Evolutionary conservation across 2,797 vertebrate species (phyloP).

Genomic region (Chelonia mydas): DNA sequence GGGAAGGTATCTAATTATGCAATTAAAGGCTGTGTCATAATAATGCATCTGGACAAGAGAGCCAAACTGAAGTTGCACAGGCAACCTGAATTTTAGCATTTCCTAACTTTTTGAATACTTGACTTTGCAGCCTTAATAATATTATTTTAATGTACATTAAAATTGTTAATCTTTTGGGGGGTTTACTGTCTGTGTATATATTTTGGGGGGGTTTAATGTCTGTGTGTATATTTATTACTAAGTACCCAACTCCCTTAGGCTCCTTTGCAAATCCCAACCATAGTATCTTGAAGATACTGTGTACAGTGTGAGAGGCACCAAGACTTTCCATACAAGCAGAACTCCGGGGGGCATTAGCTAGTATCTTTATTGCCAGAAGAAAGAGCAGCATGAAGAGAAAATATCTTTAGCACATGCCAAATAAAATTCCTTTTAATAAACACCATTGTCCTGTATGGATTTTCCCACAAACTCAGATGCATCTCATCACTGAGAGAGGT

Average conservation of each 20-base stretch:
- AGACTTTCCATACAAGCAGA: not conserved
- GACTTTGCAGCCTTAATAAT: not conserved
- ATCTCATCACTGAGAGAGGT: not conserved
- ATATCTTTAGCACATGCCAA: not conserved
- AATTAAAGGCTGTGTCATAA: not conserved
- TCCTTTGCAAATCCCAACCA: not conserved
- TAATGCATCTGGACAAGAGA: not conserved
- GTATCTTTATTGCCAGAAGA: not conserved
- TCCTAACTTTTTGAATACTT: not conserved
- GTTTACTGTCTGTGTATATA: not conserved
- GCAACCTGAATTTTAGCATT: not conserved
- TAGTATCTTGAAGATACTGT: not conserved
- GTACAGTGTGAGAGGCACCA: not conserved
- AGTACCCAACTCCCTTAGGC: not conserved
- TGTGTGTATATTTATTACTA: not conserved
- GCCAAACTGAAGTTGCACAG: not conserved
- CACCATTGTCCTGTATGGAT: not conserved
- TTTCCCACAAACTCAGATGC: not conserved
- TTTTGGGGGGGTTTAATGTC: not conserved
- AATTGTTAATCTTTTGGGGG: not conserved
- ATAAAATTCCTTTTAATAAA: not conserved
- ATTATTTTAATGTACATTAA: not conserved
- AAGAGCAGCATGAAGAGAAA: not conserved
- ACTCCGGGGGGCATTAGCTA: not conserved
- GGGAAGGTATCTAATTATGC: not conserved